phyloP scores from a whole-genome alignment of 2,113 vertebrate genomes.

The Forbesichthys agassizii region DNA sequence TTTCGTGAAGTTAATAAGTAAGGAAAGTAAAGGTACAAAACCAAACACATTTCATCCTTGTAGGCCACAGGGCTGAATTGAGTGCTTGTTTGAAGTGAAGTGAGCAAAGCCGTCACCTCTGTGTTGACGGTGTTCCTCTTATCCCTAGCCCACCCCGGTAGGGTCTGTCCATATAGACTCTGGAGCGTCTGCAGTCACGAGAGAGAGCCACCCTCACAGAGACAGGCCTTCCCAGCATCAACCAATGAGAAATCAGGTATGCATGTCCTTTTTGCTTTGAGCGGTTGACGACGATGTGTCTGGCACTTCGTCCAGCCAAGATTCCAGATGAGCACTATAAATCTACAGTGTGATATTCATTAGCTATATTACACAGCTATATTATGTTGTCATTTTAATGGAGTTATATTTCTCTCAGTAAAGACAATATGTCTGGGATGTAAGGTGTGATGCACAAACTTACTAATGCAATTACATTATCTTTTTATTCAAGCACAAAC shows the following conservation, averaged over 20 bases:
- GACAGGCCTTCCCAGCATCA: conserved; percentile 90
- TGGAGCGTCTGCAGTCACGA: conserved; percentile 87
- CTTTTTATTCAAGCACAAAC: background rate
- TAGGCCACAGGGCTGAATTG: no score
- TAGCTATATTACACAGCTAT: background rate
- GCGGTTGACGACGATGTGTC: no score
- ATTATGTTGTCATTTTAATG: background rate
- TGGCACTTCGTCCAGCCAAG: no score
- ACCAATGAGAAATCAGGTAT: conserved; percentile 93
- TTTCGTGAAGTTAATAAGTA: background rate
- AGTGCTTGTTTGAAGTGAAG: no score
- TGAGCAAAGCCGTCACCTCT: background rate
- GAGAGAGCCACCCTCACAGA: conserved; percentile 90
- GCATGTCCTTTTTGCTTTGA: background rate
- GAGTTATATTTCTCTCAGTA: background rate
- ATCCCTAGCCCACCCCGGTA: conserved; percentile 89
- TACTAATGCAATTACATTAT: background rate
- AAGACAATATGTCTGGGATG: conserved; percentile 1
- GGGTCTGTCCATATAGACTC: conserved; percentile 94
- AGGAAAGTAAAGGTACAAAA: background rate
- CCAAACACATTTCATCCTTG: no score
- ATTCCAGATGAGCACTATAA: no score
- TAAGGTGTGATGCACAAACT: background rate
- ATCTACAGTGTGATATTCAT: background rate
- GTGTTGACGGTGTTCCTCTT: conserved; percentile 25